Percentiles rank a stretch among this genome's conserved stretches.
These are phyloP conservation scores for Sinonovacula constricta DNA, from an alignment of 1,140 invertebrate species.

Conservation along the genomic window DNA sequence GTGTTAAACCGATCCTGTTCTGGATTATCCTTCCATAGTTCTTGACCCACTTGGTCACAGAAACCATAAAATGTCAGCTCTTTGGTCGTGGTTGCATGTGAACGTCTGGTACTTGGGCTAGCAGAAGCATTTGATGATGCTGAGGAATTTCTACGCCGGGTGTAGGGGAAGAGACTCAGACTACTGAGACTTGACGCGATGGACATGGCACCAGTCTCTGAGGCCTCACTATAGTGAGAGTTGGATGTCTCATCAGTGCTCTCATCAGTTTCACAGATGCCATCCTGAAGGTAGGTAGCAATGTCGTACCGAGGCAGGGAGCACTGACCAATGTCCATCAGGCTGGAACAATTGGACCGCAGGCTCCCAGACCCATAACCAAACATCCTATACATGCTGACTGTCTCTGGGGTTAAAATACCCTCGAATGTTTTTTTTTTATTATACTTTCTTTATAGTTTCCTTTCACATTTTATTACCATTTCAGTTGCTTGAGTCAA, in stretches of 20 bases:
- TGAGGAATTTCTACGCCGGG: slow-evolving; percentile 19
- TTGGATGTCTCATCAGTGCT: slow-evolving; percentile 46
- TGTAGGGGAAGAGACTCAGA: slow-evolving; percentile 28
- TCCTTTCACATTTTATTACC: no score
- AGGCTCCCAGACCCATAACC: slow-evolving; percentile 36
- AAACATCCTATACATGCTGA: slow-evolving; percentile 40
- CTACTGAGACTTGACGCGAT: slow-evolving; percentile 50
- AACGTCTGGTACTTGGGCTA: not conserved
- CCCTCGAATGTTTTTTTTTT: no score
- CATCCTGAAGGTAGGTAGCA: slow-evolving; percentile 28
- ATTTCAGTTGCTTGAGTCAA: no score
- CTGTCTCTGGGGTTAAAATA: no score
- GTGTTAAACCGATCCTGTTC: slow-evolving; percentile 73
- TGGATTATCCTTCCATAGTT: slow-evolving; percentile 74
- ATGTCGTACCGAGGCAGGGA: slow-evolving; percentile 36
- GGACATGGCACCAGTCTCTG: slow-evolving; percentile 19
- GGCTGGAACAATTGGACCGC: slow-evolving; percentile 37
- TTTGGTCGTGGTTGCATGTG: not conserved
- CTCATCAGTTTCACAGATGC: slow-evolving; percentile 40
- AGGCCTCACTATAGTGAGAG: slow-evolving; percentile 46
- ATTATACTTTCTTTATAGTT: no score
- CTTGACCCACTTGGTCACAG: slow-evolving; percentile 50
- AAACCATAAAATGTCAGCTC: slow-evolving; percentile 23
- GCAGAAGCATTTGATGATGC: slow-evolving; percentile 28
- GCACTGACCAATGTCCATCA: slow-evolving; percentile 23